Evolutionary conservation across 2,888 invertebrate species (phyloP), one percentile per base, ranked within the genome.

Genomic region (Lepeophtheirus nordmannii): DNA sequence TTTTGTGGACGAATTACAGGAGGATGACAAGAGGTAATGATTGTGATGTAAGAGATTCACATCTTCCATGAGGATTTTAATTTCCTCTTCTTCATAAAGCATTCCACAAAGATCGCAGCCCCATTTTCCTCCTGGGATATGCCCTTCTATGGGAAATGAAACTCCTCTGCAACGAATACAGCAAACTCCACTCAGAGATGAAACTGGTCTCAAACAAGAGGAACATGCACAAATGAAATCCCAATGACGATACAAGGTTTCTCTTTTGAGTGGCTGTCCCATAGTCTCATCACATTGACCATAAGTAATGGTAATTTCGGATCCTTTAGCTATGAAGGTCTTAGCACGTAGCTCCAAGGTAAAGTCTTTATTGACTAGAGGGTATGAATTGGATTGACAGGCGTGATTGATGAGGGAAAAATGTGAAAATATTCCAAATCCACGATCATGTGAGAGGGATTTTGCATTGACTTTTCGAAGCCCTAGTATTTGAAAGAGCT

Each of bases 381-480:
- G 30, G 11, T 11, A 22, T 8, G 60, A 17, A n/a, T 60, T 60
- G 22, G 30, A 38, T 10, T 37, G 37, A 60, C 60, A 60, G 38
- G 37, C 9, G 37, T 60, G 60, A 7, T 60, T 60, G 60, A 60
- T 60, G 11, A 60, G 37, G 17, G 60, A 60, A 37, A 60, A 60
- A 30, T 60, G 20, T 37, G 60, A 38, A 38, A 23, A 60, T 11
- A 60, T 60, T 7, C 37, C 60, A 30, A 60, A 60, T 22, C 60
- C 60, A 17, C 60, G 60, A 46, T 46, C 53, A 5, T 46, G 14
- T 8, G n/a, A 2, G 1, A 60, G 30, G 60, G 60, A 30, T 60
- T 60, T 60, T 20, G 60, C 60, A 7, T 60, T 60, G 9, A 38
- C 39, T 10, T 37, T 22, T 14, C 60, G 22, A 23, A 60, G 8